Percentiles rank a stretch among this genome's conserved stretches.
Conservation (phyloP, 2,113 vertebrate species). For the Rafetus swinhoei region DNA sequence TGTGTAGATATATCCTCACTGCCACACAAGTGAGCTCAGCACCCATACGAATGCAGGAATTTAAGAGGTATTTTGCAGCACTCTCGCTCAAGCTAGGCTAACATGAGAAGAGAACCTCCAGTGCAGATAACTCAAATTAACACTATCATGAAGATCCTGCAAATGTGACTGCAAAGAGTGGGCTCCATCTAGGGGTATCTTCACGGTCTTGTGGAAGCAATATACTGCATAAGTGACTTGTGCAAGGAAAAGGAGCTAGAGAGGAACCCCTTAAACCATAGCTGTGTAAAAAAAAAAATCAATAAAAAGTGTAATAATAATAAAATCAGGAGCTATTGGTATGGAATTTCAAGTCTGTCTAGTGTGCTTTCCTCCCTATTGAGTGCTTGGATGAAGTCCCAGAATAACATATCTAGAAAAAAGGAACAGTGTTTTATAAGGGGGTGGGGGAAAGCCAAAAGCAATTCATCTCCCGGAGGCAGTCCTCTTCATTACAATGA, state of each 20-base stretch:
- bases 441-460: background rate
- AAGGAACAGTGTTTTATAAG: background rate
- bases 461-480: constrained; percentile 37
- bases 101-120: background rate
- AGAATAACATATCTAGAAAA: constrained; percentile 14
- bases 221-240: background rate
- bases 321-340: background rate
- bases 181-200: background rate
- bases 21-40: fast-evolving
- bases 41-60: background rate
- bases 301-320: background rate
- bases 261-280: background rate
- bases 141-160: fast-evolving
- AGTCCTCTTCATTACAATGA: constrained; percentile 37
- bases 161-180: background rate
- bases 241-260: background rate
- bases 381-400: constrained; percentile 34
- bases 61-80: background rate
- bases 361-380: constrained; percentile 18
- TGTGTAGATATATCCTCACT: background rate
- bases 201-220: background rate
- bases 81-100: background rate
- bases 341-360: background rate
- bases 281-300: background rate
- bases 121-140: background rate